A percentile compares a stretch with the other conserved stretches of the same genome.
These are phyloP conservation scores for Rugalucina vietnamica DNA, from an alignment of 2,888 invertebrate species.

Conservation along the genomic window DNA sequence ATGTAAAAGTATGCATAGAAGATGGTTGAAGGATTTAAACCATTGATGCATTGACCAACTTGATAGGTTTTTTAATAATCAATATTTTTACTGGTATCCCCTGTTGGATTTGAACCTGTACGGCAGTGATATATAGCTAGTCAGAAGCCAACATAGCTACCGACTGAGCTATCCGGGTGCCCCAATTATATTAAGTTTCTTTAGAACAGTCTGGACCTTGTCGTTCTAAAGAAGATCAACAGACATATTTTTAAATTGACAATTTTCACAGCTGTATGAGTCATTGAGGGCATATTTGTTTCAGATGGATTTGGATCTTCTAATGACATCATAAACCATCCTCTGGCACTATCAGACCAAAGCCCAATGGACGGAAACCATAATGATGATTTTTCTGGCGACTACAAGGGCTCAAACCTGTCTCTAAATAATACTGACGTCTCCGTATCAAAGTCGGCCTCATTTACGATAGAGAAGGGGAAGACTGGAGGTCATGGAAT, in stretches of 20 bases:
- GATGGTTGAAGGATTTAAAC: no score
- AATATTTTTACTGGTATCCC: no score
- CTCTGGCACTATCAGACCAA: slow-evolving; percentile 68
- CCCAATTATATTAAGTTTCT: no score
- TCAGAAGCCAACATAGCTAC: no score
- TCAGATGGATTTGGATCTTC: slow-evolving; percentile 32
- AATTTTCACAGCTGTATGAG: background rate
- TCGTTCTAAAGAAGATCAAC: no score
- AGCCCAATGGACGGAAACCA: slow-evolving; percentile 58
- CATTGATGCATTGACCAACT: no score
- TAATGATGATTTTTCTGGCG: slow-evolving; percentile 52
- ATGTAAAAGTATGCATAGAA: background rate
- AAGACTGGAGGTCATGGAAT: slow-evolving; percentile 81
- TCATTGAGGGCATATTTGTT: background rate
- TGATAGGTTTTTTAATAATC: no score
- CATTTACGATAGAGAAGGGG: slow-evolving; percentile 34
- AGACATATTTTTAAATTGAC: no score
- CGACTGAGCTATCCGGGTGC: no score
- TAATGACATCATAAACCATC: slow-evolving; percentile 73
- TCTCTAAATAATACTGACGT: slow-evolving; percentile 44
- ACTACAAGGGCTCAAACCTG: slow-evolving; percentile 63
- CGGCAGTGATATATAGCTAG: no score
- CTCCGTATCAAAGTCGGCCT: slow-evolving; percentile 39
- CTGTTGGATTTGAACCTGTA: no score
- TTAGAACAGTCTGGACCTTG: no score